These are phyloP conservation scores for Loriculus beryllinus DNA, from an alignment of 2,797 vertebrate genomes.

Conservation along the genomic window DNA sequence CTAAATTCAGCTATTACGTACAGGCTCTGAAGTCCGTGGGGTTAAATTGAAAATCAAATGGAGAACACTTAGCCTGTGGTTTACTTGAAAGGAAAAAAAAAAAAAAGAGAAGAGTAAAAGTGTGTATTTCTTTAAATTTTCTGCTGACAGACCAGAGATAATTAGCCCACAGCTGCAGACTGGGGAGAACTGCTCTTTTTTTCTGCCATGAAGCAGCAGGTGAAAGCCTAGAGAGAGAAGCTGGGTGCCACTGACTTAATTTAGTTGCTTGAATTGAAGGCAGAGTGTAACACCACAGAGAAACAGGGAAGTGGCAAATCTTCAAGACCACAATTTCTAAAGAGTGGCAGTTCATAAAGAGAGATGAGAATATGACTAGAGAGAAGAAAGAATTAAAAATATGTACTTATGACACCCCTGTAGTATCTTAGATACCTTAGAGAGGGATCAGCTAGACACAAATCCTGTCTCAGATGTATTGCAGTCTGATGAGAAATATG, in stretches of 20 bases:
- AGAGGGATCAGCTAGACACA: not conserved
- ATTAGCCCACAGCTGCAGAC: conserved; percentile 60
- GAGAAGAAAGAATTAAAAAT: conserved; percentile 10
- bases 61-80: not conserved
- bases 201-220: conserved; percentile 44
- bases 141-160: conserved; percentile 39
- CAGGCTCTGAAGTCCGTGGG: not conserved
- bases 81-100: not conserved
- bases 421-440: not conserved
- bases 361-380: not conserved
- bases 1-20: not conserved
- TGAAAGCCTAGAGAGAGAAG: conserved; percentile 49
- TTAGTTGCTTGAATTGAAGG: conserved; percentile 39
- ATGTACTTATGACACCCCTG: not conserved
- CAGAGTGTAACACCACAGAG: not conserved
- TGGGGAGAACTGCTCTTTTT: conserved; percentile 34
- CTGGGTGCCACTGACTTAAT: conserved; percentile 54
- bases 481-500: not conserved
- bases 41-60: conserved; percentile 7
- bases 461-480: not conserved
- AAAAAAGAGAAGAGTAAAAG: not conserved
- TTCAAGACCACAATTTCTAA: conserved; percentile 3
- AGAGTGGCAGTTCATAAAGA: conserved; percentile 8
- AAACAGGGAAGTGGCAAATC: not conserved
- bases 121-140: conserved; percentile 60